phyloP scores from a whole-genome alignment of 2,888 invertebrate species.

The Rhamnusium bicolor region DNA sequence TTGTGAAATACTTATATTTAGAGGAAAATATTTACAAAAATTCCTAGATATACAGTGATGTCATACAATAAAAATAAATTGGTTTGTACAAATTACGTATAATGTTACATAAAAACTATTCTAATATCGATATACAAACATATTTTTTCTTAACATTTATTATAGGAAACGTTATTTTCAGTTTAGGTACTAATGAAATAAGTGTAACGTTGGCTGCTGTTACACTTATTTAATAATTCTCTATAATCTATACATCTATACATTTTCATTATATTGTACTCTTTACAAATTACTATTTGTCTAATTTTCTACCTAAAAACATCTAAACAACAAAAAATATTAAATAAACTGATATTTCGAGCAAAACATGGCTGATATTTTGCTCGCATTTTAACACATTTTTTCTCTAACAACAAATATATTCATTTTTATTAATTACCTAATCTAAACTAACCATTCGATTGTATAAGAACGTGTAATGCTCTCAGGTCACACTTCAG shows the following conservation, averaged over 20 bases:
- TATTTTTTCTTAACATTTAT: not conserved
- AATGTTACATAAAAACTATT: not conserved
- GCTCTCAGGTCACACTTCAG: constrained; percentile 72
- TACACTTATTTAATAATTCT: constrained; percentile 32
- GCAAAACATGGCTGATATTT: constrained; percentile 45
- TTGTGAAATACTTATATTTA: constrained; percentile 9
- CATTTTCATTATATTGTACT: constrained; percentile 11
- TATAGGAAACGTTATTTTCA: not conserved
- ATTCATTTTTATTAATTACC: not conserved
- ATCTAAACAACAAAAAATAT: constrained; percentile 48
- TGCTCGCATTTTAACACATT: constrained; percentile 2
- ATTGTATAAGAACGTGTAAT: constrained; percentile 66
- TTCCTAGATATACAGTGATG: not conserved
- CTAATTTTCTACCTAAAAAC: constrained; percentile 30
- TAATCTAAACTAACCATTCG: constrained; percentile 67
- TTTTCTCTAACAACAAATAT: constrained; percentile 12
- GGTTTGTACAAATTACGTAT: constrained; percentile 37
- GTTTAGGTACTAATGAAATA: not conserved
- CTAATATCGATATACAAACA: not conserved
- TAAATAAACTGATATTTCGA: constrained; percentile 36
- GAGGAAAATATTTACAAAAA: constrained; percentile 13
- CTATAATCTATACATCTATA: constrained; percentile 3
- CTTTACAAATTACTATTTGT: constrained; percentile 24
- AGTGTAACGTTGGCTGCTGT: constrained; percentile 52
- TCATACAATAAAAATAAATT: constrained; percentile 4